Conservation (phyloP, 2,113 vertebrate genomes). For the Muscicapa adusta region DNA sequence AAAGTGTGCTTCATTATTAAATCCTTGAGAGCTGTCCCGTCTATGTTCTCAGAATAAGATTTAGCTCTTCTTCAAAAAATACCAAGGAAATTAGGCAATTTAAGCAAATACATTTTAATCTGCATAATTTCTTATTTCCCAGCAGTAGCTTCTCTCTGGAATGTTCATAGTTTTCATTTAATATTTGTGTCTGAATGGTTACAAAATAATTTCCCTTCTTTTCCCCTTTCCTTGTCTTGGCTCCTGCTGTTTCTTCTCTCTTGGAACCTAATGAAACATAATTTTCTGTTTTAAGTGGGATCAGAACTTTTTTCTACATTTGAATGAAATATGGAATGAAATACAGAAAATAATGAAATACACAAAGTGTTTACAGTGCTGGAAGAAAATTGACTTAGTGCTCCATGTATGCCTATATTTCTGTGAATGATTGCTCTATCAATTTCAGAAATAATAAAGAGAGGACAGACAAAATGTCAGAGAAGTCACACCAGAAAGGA, state of each 20-base stretch:
- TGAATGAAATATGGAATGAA: neutral
- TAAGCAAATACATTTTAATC: neutral
- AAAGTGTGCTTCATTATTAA: neutral
- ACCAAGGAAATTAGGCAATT: neutral
- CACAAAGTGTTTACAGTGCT: neutral
- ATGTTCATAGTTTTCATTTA: neutral
- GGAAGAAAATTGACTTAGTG: neutral
- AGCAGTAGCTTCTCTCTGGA: neutral
- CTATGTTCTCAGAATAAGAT: neutral
- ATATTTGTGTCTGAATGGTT: neutral
- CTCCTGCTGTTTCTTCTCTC: neutral
- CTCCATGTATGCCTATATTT: neutral
- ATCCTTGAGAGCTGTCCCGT: neutral
- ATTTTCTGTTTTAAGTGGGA: neutral
- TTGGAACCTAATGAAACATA: neutral
- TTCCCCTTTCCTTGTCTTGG: neutral
- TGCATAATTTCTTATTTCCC: neutral
- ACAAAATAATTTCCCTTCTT: neutral
- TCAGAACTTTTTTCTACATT: neutral
- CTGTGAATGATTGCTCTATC: neutral
- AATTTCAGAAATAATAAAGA: neutral
- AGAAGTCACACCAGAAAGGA: rapidly evolving
- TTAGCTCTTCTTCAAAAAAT: neutral
- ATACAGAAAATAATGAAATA: neutral
- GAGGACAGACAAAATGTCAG: neutral